Base-by-base conservation (phyloP, 2,113 vertebrate species). In the Chloroceryle aenea region DNA sequence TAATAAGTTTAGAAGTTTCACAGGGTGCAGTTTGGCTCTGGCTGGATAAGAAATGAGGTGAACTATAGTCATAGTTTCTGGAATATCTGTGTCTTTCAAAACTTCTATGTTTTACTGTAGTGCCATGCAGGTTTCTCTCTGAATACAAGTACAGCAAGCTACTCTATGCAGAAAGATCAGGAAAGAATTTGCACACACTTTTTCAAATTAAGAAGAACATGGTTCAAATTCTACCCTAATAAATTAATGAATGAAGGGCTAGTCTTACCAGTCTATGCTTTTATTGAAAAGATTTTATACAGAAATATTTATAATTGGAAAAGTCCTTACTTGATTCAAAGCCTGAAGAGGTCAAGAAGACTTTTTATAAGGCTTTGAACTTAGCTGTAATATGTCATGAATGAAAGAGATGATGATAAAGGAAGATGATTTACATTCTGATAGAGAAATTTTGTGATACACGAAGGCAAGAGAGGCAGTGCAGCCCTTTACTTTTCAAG, bases 231-330 rank as follows among this genome's bases (percentile, higher is more conserved):
- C 8, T 38, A 7, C 55, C 16, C 7, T 77, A 76, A 94, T 34
- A 83, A 85, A 77, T 53, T 83, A 58, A 25, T 52, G 14, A 52
- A 66, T 45, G 59, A 88, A 67, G 53, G 17, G 36, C 13, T 81
- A 30, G 8, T 14, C 29, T 83, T 76, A 45, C 22, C 83, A 14
- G 69, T 71, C 36, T 77, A 2, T 27, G 20, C 12, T 58, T 85
- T 73, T 62, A 48, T 11, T 42, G 42, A n/a, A 56, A 78, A 59
- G 8, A 84, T 67, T 95, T 84, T 71, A 81, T 76, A 84, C 50
- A 62, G 64, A 90, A 78, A 86, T 74, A 86, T 77, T 88, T 73
- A 23, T 66, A 34, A 53, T 45, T 73, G 36, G 43, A 89, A 53
- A 66, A 30, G 43, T 27, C 36, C n/a, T 87, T 56, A 18, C 25